Base-by-base conservation (phyloP, 2,888 invertebrate genomes). In the Leptodirus hochenwartii region DNA sequence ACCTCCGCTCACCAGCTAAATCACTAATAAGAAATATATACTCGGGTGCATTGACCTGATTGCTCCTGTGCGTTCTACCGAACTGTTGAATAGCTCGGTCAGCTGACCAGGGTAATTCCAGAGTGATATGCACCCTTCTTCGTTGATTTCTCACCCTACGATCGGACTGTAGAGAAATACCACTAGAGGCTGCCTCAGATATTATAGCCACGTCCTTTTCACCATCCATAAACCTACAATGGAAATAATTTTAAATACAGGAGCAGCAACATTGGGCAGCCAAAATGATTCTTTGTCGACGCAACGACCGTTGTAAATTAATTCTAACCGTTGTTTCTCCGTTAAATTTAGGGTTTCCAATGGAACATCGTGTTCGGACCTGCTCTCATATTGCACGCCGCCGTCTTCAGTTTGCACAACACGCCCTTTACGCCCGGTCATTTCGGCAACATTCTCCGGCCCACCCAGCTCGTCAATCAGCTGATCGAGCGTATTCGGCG, bases 141-240 rank as follows among this genome's bases (percentile, higher is more conserved):
- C 81, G 68, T 56, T 91, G 91, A 57, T 99, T 99, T 38, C 78
- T 66, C 20, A 80, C 96, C 40, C 98, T 66, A 31, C 93, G 62
- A 53, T 99, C 98, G 43, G 95, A 90, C 52, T 96, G 95, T 35
- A 98, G 58, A 1, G 91, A 93, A 44, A 95, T 93, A 53, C 98
- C 98, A 40, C 90, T 90, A 41, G 91, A 91, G 4, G 98, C 98
- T 0, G 98, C 98, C 57, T 99, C 98, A 0, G 96, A 96, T 41
- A 99, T 99, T 45, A 98, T 95, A 17, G 98, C 98, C 15, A 99
- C 87, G 47, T 87, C 85, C 58, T 96, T 96, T 53, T 88, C 84
- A 0, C 93, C 95, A 54, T 91, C 82, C 98, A 99, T 99, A 58
- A 99, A 99, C n/a, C n/a, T n/a, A n/a, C n/a, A n/a, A n/a, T n/a